A percentile compares a stretch with the other conserved stretches of the same genome.
Conservation (phyloP, 2,797 vertebrate species). For the Phrynocephalus forsythii region DNA sequence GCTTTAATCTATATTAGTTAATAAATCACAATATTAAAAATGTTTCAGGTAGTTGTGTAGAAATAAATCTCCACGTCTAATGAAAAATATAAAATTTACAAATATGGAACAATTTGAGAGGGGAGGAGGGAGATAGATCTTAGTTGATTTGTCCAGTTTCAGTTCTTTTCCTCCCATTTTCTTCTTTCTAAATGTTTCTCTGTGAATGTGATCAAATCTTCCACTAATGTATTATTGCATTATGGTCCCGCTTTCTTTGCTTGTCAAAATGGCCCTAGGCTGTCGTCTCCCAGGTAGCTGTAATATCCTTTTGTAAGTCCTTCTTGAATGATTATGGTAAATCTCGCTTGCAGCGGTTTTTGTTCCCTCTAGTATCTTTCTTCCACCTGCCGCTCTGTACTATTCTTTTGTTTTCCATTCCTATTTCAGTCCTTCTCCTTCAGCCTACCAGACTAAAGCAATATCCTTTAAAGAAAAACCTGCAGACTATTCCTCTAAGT, state of each 20-base stretch:
- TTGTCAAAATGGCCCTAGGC: conserved; percentile 62
- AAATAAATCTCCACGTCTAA: neutral
- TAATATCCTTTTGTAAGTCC: conserved; percentile 68
- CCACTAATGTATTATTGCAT: conserved; percentile 31
- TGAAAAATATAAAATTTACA: neutral
- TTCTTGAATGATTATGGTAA: conserved; percentile 73
- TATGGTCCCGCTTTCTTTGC: conserved; percentile 46
- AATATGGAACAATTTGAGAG: neutral
- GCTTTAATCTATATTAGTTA: neutral
- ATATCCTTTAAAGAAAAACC: conserved; percentile 23
- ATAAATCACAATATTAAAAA: neutral
- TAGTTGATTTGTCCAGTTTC: conserved; percentile 1
- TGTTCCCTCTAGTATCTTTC: conserved; percentile 65
- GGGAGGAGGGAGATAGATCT: neutral
- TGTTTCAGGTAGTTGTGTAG: neutral
- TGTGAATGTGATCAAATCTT: conserved; percentile 31
- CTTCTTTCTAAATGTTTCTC: conserved; percentile 18
- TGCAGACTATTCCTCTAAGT: conserved; percentile 44
- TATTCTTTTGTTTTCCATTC: conserved; percentile 56
- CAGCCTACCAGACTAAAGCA: conserved; percentile 55
- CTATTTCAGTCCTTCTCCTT: conserved; percentile 51
- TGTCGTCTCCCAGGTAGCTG: conserved; percentile 66
- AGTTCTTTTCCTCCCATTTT: conserved; percentile 15
- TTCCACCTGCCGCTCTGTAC: conserved; percentile 32
- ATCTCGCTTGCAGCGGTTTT: conserved; percentile 71